Evolutionary conservation across 2,113 vertebrate species (phyloP).

Genomic region (Otis tarda): DNA sequence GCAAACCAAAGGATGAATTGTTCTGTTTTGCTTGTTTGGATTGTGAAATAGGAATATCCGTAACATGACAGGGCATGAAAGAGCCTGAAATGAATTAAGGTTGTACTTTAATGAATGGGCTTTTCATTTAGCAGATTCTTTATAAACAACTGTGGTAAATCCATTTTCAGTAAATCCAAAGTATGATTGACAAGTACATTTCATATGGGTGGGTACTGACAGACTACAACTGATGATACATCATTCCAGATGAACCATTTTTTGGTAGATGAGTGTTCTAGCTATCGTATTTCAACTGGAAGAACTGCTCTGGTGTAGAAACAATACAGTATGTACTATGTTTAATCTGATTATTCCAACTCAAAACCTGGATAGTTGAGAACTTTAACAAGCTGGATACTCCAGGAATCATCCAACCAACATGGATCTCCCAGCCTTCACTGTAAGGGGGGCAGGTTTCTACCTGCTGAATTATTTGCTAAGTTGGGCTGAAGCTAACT

Average conservation of each 20-base stretch:
- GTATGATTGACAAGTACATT: background rate
- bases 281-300: background rate
- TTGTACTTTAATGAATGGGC: slow-evolving; percentile 31
- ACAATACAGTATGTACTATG: background rate
- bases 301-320: background rate
- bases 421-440: background rate
- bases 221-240: background rate
- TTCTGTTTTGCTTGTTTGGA: slow-evolving; percentile 51
- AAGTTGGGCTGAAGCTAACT: background rate
- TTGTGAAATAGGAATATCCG: slow-evolving; percentile 56
- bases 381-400: background rate
- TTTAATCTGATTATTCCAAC: background rate
- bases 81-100: slow-evolving; percentile 26
- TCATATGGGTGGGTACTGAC: background rate
- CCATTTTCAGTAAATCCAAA: background rate
- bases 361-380: background rate
- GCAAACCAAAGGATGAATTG: slow-evolving; percentile 46
- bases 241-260: background rate
- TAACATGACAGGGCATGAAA: slow-evolving; percentile 51
- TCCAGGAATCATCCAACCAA: background rate
- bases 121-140: background rate
- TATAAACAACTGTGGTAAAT: slow-evolving; percentile 18
- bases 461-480: background rate
- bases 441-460: background rate
- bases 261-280: background rate